phyloP scores from a whole-genome alignment of 1,140 invertebrate species.

The Portunus trituberculatus region DNA sequence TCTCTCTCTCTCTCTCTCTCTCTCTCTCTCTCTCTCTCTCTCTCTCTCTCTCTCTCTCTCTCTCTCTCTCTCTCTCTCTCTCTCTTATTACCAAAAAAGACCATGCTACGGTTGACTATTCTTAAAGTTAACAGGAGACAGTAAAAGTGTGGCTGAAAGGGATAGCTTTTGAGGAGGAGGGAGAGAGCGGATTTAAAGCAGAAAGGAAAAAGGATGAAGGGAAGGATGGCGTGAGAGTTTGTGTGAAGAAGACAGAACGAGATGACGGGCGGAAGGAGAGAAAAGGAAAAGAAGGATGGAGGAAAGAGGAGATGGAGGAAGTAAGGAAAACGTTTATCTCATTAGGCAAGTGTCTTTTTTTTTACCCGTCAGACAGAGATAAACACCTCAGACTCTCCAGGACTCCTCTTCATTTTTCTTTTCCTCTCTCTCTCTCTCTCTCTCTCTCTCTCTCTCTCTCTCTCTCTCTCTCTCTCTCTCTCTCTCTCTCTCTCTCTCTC shows the following conservation, averaged over 20 bases:
- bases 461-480: too few species aligned
- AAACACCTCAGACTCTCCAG: too few species aligned
- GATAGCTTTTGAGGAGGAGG: not conserved
- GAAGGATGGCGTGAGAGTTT: not conserved
- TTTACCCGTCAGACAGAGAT: too few species aligned
- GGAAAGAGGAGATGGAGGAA: not conserved
- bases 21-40: conserved; percentile 1
- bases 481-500: not conserved
- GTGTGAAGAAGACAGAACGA: not conserved
- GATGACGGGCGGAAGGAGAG: not conserved
- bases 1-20: not conserved
- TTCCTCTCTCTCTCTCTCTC: too few species aligned
- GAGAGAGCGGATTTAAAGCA: not conserved
- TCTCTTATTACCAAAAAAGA: not conserved
- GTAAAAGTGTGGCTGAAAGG: not conserved
- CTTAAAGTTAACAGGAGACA: not conserved
- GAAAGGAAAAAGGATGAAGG: not conserved
- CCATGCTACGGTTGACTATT: not conserved
- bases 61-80: not conserved
- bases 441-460: too few species aligned
- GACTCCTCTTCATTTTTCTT: too few species aligned
- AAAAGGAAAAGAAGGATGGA: not conserved
- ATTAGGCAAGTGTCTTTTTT: too few species aligned
- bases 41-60: conserved; percentile 17
- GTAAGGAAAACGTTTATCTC: not conserved